Evolutionary conservation across 2,113 vertebrate species (phyloP), one percentile per base, ranked within the genome.

Genomic region (Dolichotis patagonum): DNA sequence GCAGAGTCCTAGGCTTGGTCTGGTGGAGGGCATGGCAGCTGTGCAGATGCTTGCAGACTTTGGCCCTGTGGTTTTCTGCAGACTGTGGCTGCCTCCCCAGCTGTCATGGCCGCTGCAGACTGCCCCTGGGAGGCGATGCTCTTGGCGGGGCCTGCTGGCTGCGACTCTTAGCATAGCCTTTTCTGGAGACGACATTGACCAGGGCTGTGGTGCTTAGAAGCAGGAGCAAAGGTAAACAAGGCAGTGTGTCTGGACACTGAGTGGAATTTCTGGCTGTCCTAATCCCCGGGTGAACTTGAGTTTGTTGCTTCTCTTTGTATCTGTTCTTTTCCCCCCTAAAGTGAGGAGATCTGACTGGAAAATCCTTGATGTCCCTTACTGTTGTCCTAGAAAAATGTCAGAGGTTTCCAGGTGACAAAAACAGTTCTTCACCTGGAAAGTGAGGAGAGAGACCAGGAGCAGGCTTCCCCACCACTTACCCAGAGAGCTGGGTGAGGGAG

Each of bases 161-260:
- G 49, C 1, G 1, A 0, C 62, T 32, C 3, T 75, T 43, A 20
- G n/a, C 8, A 0, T 32, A 32, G 16, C 11, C 0, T 60, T 65
- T 85, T 82, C 52, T 14, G 58, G n/a, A 41, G 65, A 69, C 6
- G 32, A 16, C 65, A 7, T n/a, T n/a, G 65, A 35, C 14, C 65
- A 19, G 65, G 30, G 63, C 30, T 67, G 13, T 13, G 5, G 63
- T 35, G 63, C 32, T 67, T 32, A 67, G 63, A 67, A 86, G 75
- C 22, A 41, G 43, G 60, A n/a, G 38, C 77, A 78, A 85, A 81
- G 80, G 77, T 69, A 43, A 83, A 54, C 17, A 85, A 60, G 63
- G 13, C 30, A 7, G 52, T 60, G 73, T 46, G 35, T 71, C 83
- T 49, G 28, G 80, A 35, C 52, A 52, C 49, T 52, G 49, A 52